These are phyloP conservation scores for Hofmannophila pseudospretella DNA, from an alignment of 2,888 invertebrate genomes.

Conservation along the genomic window DNA sequence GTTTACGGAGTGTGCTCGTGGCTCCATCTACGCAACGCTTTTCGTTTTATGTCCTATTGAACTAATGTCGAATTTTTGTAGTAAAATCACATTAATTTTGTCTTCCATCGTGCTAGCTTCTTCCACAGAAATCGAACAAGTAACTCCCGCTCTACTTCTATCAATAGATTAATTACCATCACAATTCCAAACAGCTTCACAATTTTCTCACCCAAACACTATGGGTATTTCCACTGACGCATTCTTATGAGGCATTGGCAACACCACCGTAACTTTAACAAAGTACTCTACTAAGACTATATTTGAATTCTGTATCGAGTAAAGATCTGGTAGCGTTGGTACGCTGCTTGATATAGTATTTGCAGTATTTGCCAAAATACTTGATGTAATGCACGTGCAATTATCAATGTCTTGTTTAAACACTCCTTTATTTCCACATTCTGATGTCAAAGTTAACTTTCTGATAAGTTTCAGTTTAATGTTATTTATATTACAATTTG, in stretches of 20 bases:
- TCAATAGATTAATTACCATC: no score
- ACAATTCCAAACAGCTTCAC: no score
- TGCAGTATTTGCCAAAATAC: constrained; percentile 13
- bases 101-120: no score
- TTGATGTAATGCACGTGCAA: constrained; percentile 12
- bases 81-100: no score
- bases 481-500: constrained; percentile 15
- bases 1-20: no score
- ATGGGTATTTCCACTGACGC: constrained; percentile 22
- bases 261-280: constrained; percentile 20
- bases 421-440: constrained; percentile 11
- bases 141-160: no score
- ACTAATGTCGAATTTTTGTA: no score
- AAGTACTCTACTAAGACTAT: constrained; percentile 21
- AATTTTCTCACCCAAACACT: constrained; percentile 18
- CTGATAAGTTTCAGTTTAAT: constrained; percentile 18
- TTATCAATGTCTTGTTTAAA: constrained; percentile 9
- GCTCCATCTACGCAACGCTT: no score
- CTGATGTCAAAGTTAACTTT: constrained; percentile 16
- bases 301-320: constrained; percentile 25
- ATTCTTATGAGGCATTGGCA: constrained; percentile 27
- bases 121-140: no score
- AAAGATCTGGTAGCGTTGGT: constrained; percentile 17
- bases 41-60: no score
- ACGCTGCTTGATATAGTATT: constrained; percentile 14